These are phyloP conservation scores for Romanogobio albipinnatus DNA, from an alignment of 2,113 vertebrate genomes.

Conservation along the genomic window DNA sequence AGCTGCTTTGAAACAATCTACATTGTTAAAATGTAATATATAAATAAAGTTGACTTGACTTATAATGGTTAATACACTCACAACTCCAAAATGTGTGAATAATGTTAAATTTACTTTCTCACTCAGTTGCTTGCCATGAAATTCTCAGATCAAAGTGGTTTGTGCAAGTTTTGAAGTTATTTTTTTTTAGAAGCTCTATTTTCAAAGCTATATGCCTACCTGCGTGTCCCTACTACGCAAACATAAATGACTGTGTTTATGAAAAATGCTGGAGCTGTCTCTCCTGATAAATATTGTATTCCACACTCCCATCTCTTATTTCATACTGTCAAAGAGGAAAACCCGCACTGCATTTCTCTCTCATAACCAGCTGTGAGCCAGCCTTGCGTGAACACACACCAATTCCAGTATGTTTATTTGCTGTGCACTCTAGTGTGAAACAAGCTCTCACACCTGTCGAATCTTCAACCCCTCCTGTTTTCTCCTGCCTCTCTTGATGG, in stretches of 20 bases:
- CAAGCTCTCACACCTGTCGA: constrained; percentile 67
- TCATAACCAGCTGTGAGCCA: constrained; percentile 40
- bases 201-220: background rate
- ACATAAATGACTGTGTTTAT: background rate
- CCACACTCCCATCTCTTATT: constrained; percentile 28
- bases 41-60: too few relatives aligned
- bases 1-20: too few relatives aligned
- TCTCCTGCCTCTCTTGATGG: constrained; percentile 36
- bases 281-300: constrained; percentile 36
- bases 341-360: constrained; percentile 40
- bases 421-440: constrained; percentile 67
- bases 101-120: background rate
- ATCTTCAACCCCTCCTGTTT: constrained; percentile 20
- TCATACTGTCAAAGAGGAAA: constrained; percentile 40
- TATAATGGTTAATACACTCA: background rate
- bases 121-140: background rate
- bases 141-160: background rate
- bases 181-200: background rate
- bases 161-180: background rate
- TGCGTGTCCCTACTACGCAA: background rate
- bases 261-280: constrained; percentile 25
- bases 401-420: constrained; percentile 63
- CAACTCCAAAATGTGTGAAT: background rate
- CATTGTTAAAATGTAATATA: too few relatives aligned
- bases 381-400: constrained; percentile 49